Evolutionary conservation across 2,888 invertebrate genomes (phyloP).

Genomic region (Blastobasis lacticolella): DNA sequence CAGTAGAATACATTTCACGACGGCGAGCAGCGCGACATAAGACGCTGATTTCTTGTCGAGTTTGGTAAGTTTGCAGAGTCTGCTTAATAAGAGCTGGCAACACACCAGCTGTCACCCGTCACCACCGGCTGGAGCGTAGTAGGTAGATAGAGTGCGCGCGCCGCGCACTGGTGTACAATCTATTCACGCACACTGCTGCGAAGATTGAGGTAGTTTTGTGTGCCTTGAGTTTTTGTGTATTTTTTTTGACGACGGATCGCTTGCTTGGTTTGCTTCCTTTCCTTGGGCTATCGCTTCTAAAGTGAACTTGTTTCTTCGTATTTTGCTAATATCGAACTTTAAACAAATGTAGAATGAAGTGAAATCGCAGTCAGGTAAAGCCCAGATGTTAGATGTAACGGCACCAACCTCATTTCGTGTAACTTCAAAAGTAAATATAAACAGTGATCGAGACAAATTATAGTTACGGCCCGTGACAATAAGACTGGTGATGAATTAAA

Average conservation of each 20-base stretch:
- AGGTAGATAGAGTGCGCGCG: conserved; percentile 9
- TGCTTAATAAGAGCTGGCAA: conserved; percentile 10
- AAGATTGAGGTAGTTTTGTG: conserved; percentile 40
- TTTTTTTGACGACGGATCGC: conserved; percentile 33
- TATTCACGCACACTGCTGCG: conserved; percentile 66
- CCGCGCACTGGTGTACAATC: conserved; percentile 3
- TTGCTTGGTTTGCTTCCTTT: conserved; percentile 8
- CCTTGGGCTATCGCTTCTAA: not conserved
- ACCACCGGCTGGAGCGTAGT: too few species aligned
- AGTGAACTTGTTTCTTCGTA: not conserved
- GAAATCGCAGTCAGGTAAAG: conserved; percentile 50
- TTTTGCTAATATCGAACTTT: not conserved
- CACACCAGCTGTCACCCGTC: not conserved
- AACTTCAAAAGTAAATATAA: conserved; percentile 58
- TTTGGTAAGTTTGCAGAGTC: not conserved
- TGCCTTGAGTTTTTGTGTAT: conserved; percentile 40
- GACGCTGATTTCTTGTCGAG: conserved; percentile 20
- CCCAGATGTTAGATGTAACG: conserved; percentile 55
- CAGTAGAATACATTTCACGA: too few species aligned
- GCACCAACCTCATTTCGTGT: conserved; percentile 63
- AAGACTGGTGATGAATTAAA: conserved; percentile 58
- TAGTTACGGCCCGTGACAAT: conserved; percentile 37
- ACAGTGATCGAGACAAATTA: conserved; percentile 60
- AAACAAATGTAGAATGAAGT: conserved; percentile 30
- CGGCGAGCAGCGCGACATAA: conserved; percentile 21